Evolutionary conservation across 1,140 invertebrate genomes (phyloP), one percentile per base, ranked within the genome.

Genomic region (Carposina sasakii): DNA sequence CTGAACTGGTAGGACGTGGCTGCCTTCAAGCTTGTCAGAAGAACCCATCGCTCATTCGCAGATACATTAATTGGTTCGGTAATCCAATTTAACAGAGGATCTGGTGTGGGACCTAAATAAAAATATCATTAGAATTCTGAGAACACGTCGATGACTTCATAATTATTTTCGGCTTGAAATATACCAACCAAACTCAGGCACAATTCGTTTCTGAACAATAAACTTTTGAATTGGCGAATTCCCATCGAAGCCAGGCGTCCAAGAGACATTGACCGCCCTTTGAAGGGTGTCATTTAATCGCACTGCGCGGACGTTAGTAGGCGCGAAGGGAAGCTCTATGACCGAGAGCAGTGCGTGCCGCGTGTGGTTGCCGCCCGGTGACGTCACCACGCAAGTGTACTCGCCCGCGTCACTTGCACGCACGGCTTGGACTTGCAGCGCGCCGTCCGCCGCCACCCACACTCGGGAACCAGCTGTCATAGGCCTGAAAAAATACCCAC

Each of bases 161-260:
- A 30, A 30, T 13, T 30, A 30, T 26, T 28, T 28, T 6, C 24
- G 12, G 12, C 6, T 28, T 6, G 24, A 28, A 28, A 28, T 51
- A 54, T 55, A 73, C 87, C 86, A 85, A 93, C 92, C 92, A 49
- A 93, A 87, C 78, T 94, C 92, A 10, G 92, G 93, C 20, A 97
- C 93, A 66, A 95, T 93, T 57, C 95, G 88, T 75, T 93, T 94
- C 76, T 99, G 95, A 19, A 99, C 89, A 53, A 98, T 96, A 77
- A 93, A 99, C 71, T 97, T 96, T 48, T 93, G 89, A 37, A 98
- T 94, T 1, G 95, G 94, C 73, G 95, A 97, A 73, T 99, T 98
- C 30, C 98, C 98, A 86, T 99, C 95, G 82, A 98, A 99, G 9
- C 94, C 94, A 0, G 95, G 93, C 6, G 93, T 93, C 98, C 98